Percentiles rank a stretch among this genome's conserved stretches.
These are phyloP conservation scores for Euwallacea similis DNA, from an alignment of 1,140 invertebrate species.

Conservation along the genomic window DNA sequence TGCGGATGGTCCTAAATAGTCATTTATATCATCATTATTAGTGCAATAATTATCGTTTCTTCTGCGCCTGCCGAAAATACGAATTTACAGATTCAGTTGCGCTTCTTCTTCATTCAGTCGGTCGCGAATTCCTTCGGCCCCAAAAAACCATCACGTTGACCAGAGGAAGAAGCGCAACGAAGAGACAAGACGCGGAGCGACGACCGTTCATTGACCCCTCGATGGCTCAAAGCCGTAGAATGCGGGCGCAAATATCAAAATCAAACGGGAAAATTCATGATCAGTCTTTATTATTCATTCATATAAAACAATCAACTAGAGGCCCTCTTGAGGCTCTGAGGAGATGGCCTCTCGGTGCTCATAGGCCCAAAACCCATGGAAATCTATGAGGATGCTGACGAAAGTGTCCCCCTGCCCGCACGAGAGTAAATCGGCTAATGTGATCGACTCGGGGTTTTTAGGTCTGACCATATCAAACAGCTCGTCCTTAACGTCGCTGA, in stretches of 20 bases:
- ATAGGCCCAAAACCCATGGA: slow-evolving; percentile 96
- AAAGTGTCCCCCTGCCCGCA: slow-evolving; percentile 91
- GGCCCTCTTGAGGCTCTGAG: slow-evolving; percentile 55
- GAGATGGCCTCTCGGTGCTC: slow-evolving; percentile 86
- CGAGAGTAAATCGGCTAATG: slow-evolving; percentile 78
- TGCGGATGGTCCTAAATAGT: too few relatives aligned
- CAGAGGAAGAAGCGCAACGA: slow-evolving; percentile 16
- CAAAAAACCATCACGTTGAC: slow-evolving; percentile 13
- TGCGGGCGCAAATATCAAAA: background rate
- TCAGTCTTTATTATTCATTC: background rate
- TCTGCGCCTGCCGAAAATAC: too few relatives aligned
- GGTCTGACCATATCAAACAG: slow-evolving; percentile 98
- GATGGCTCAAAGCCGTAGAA: background rate
- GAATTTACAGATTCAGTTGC: too few relatives aligned
- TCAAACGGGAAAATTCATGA: background rate
- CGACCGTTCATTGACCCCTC: slow-evolving; percentile 19
- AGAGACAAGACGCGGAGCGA: slow-evolving; percentile 4
- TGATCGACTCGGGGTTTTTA: slow-evolving; percentile 80
- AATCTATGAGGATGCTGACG: slow-evolving; percentile 91
- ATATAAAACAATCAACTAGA: slow-evolving; percentile 14
- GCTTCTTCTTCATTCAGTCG: too few relatives aligned
- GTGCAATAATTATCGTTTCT: too few relatives aligned
- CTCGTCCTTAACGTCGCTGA: slow-evolving; percentile 95
- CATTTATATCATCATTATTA: too few relatives aligned
- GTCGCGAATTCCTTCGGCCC: too few relatives aligned